A percentile compares a stretch with the other conserved stretches of the same genome.
Conservation (phyloP, 2,797 vertebrate species). For the Triplophysa bombifrons region DNA sequence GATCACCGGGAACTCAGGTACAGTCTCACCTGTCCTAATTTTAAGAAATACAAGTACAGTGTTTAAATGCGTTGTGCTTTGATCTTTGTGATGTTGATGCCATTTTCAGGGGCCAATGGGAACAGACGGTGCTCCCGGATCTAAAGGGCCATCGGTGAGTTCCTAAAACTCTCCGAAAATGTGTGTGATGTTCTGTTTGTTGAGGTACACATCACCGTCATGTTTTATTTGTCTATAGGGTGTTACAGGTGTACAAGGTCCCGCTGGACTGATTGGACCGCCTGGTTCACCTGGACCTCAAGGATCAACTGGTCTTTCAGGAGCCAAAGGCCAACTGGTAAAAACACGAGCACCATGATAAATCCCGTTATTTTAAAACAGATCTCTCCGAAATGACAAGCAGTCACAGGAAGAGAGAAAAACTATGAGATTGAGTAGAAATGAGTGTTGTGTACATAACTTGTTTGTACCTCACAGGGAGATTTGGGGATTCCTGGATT, state of each 20-base stretch:
- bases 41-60: not conserved
- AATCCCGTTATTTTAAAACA: not conserved
- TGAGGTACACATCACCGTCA: not conserved
- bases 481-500: constrained; percentile 84
- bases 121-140: constrained; percentile 83
- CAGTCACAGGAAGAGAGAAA: too few species aligned
- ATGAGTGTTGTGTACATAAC: not conserved
- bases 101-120: constrained; percentile 82
- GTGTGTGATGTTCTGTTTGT: too few species aligned
- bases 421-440: not conserved
- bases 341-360: not conserved
- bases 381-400: too few species aligned
- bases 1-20: constrained; percentile 83
- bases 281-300: constrained; percentile 88
- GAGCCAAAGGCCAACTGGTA: constrained; percentile 93
- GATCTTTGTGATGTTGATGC: not conserved
- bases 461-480: constrained; percentile 77
- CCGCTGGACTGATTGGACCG: constrained; percentile 83
- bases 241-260: constrained; percentile 82
- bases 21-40: constrained; percentile 3
- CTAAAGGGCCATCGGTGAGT: constrained; percentile 88
- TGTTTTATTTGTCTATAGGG: constrained; percentile 74
- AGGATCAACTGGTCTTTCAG: constrained; percentile 85
- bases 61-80: not conserved
- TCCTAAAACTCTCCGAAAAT: not conserved